Base-by-base conservation (phyloP, 2,797 vertebrate genomes). In the Coilia nasus region DNA sequence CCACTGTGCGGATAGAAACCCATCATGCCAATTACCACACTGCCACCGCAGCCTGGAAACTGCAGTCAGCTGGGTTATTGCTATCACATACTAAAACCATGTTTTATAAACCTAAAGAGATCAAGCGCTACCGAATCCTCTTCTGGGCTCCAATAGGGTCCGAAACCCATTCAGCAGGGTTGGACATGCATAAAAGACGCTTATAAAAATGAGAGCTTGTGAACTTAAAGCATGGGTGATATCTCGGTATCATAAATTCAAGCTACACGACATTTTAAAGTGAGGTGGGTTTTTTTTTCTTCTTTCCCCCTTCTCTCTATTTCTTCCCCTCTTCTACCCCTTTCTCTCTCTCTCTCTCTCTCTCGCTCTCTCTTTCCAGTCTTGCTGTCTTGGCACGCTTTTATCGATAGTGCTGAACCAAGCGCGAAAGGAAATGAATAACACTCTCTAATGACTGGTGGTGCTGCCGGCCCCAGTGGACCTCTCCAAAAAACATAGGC, bases 181-280 rank as follows among this genome's bases (percentile, higher is more conserved):
- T 35, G 87, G 84, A 86, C 62, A 82, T 86, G 83, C 83, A 80
- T 87, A 86, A 89, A 86, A 89, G 44, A 83, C 82, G 57, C 83
- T 46, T 59, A 87, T 86, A 89, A 89, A 89, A 88, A 87, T 81
- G 41, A 67, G 84, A 88, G 80, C 78, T 83, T 82, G 71, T 85
- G 82, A 87, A 88, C 85, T 87, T 88, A 85, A 82, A 88, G 78
- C 81, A 56, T 23, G 75, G 84, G 83, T 88, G 85, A 86, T 88
- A 87, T 89, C 86, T 86, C 83, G 85, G 81, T 31, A 86, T 84
- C 85, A 85, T 89, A 89, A 85, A 89, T 89, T 86, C 86, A 57
- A 83, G 64, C 78, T 31, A 50, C 82, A 82, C 87, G 78, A 85
- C 87, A 87, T 88, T 86, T 89, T 87, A 87, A 86, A 86, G 85